Percentiles rank a stretch among this genome's conserved stretches.
These are phyloP conservation scores for Galeruca laticollis DNA, from an alignment of 2,888 invertebrate species.

Conservation along the genomic window DNA sequence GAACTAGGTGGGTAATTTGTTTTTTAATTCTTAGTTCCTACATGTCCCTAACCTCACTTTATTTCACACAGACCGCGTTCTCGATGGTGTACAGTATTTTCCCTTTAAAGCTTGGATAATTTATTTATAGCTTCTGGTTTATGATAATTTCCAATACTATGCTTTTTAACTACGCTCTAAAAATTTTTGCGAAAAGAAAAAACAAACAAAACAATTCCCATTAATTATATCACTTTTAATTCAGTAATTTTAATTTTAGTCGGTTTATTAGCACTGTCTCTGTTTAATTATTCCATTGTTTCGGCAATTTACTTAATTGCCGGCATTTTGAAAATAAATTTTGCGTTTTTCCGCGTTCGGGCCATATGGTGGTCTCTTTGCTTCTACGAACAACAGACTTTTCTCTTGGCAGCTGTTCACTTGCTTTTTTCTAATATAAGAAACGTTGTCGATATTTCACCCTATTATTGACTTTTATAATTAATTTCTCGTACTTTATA, in stretches of 20 bases:
- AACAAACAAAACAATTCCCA: neutral
- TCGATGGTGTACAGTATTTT: too few species aligned
- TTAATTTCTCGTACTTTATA: constrained; percentile 17
- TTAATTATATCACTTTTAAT: constrained; percentile 49
- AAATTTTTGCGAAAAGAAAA: neutral
- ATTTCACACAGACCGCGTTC: too few species aligned
- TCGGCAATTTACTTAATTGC: constrained; percentile 59
- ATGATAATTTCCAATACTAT: too few species aligned
- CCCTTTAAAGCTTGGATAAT: too few species aligned
- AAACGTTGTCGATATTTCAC: constrained; percentile 21
- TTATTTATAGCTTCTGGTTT: too few species aligned
- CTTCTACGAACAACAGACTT: constrained; percentile 48
- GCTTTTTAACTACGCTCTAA: too few species aligned
- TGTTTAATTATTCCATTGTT: constrained; percentile 59
- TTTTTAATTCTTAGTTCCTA: too few species aligned
- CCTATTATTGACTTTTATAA: constrained; percentile 28
- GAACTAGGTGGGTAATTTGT: too few species aligned
- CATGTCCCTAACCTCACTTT: too few species aligned
- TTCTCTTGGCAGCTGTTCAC: constrained; percentile 45
- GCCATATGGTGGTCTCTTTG: constrained; percentile 54
- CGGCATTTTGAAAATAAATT: constrained; percentile 49
- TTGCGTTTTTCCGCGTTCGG: constrained; percentile 47
- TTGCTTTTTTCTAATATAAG: constrained; percentile 29
- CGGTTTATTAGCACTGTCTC: constrained; percentile 45
- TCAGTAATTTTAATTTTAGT: constrained; percentile 56